Conservation (phyloP, 2,888 invertebrate species). For the Falcaria lacertinaria region DNA sequence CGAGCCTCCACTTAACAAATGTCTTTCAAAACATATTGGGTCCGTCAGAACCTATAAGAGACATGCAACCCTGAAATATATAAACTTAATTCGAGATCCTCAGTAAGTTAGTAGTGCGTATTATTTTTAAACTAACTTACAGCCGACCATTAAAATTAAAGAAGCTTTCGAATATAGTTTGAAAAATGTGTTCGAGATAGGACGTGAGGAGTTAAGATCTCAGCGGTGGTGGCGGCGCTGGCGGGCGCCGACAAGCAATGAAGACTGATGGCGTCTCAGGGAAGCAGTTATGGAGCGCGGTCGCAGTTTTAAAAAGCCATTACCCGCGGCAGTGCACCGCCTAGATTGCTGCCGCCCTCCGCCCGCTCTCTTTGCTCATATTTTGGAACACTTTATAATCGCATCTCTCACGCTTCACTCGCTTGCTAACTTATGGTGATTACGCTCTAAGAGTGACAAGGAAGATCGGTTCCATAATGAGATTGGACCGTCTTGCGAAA, state of each 20-base stretch:
- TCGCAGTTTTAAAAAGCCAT: slow-evolving; percentile 80
- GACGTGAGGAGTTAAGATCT: slow-evolving; percentile 71
- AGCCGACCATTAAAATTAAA: slow-evolving; percentile 41
- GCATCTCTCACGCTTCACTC: slow-evolving; percentile 77
- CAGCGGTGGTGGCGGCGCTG: slow-evolving; percentile 43
- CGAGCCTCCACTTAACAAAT: slow-evolving; percentile 34
- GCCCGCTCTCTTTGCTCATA: slow-evolving; percentile 57
- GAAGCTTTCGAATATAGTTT: slow-evolving; percentile 37
- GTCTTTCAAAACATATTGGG: slow-evolving; percentile 8
- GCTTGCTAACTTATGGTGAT: slow-evolving; percentile 78
- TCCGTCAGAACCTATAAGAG: slow-evolving; percentile 12
- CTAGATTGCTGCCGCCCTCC: slow-evolving; percentile 60
- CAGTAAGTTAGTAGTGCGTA: background rate
- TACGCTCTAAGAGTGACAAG: slow-evolving; percentile 77
- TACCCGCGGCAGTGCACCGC: slow-evolving; percentile 74
- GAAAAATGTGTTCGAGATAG: slow-evolving; percentile 56
- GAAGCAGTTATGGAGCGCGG: slow-evolving; percentile 78
- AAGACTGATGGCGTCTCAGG: slow-evolving; percentile 77
- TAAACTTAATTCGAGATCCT: background rate
- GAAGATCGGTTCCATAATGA: slow-evolving; percentile 77
- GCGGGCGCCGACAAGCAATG: slow-evolving; percentile 79
- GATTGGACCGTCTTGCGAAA: slow-evolving; percentile 77
- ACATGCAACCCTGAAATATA: background rate
- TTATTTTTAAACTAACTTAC: slow-evolving; percentile 9
- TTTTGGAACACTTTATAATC: slow-evolving; percentile 79